A percentile compares a stretch with the other conserved stretches of the same genome.
phyloP scores from a whole-genome alignment of 1,140 invertebrate species.

The Panulirus ornatus region DNA sequence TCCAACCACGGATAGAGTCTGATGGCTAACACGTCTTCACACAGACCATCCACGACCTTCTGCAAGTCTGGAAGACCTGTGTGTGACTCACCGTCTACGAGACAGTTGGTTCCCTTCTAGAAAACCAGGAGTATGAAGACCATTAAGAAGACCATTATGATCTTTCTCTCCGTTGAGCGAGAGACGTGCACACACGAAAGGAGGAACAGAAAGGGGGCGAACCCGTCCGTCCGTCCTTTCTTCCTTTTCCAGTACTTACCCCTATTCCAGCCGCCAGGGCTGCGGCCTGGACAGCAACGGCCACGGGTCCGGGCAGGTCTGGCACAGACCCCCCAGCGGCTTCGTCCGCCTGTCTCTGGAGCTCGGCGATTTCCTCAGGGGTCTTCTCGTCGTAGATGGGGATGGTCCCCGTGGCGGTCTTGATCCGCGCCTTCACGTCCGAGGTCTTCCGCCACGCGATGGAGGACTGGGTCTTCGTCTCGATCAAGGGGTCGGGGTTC shows the following conservation, averaged over 20 bases:
- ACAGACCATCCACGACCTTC: too few species aligned
- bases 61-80: too few species aligned
- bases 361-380: conserved; percentile 47
- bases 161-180: too few species aligned
- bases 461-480: conserved; percentile 46
- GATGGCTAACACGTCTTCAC: too few species aligned
- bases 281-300: conserved; percentile 19
- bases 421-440: conserved; percentile 61
- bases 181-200: not conserved
- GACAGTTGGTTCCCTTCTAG: too few species aligned
- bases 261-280: conserved; percentile 26
- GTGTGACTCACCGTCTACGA: too few species aligned
- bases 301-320: not conserved
- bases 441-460: conserved; percentile 68
- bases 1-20: too few species aligned
- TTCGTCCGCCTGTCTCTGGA: conserved; percentile 32
- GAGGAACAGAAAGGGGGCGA: not conserved
- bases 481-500: conserved; percentile 56
- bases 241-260: conserved; percentile 10
- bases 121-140: too few species aligned
- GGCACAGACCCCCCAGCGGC: conserved; percentile 53
- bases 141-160: too few species aligned
- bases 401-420: conserved; percentile 73
- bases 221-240: not conserved
- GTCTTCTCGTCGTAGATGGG: conserved; percentile 59